Conservation (phyloP, 2,797 vertebrate genomes). For the Silurus aristotelis region DNA sequence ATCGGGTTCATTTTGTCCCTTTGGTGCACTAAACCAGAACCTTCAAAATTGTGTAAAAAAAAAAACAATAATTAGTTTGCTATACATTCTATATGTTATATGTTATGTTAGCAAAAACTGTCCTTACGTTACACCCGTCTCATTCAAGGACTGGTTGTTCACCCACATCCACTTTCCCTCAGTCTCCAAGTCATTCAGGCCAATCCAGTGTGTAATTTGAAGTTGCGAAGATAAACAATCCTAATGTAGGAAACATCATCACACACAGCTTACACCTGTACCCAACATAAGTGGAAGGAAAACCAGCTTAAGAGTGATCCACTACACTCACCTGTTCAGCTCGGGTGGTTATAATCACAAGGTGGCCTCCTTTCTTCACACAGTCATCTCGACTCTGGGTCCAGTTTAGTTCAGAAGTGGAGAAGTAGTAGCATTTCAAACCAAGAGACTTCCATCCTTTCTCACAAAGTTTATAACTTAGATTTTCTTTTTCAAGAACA, state of each 20-base stretch:
- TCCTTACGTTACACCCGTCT: constrained; percentile 7
- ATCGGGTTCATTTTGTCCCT: constrained; percentile 26
- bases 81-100: too few relatives aligned
- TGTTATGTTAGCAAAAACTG: too few relatives aligned
- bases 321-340: too few relatives aligned
- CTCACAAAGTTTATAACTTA: background rate
- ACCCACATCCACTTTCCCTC: constrained; percentile 50
- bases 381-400: constrained; percentile 39
- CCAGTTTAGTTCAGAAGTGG: constrained; percentile 38
- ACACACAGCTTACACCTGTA: background rate
- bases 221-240: constrained; percentile 17
- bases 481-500: background rate
- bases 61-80: too few relatives aligned
- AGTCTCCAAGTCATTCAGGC: constrained; percentile 49
- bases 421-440: constrained; percentile 55
- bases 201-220: constrained; percentile 44
- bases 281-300: background rate
- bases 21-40: background rate
- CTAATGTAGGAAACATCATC: constrained; percentile 3
- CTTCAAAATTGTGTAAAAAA: too few relatives aligned
- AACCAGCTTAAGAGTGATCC: background rate
- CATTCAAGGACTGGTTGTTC: constrained; percentile 1
- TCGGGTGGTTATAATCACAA: too few relatives aligned
- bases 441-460: constrained; percentile 26
- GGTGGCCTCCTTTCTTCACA: constrained; percentile 22